These are phyloP conservation scores for Aurelia aurita complex sp. Pacific DNA, from an alignment of 30 jellyfish, hydroid and myxozoan species.

Conservation along the genomic window DNA sequence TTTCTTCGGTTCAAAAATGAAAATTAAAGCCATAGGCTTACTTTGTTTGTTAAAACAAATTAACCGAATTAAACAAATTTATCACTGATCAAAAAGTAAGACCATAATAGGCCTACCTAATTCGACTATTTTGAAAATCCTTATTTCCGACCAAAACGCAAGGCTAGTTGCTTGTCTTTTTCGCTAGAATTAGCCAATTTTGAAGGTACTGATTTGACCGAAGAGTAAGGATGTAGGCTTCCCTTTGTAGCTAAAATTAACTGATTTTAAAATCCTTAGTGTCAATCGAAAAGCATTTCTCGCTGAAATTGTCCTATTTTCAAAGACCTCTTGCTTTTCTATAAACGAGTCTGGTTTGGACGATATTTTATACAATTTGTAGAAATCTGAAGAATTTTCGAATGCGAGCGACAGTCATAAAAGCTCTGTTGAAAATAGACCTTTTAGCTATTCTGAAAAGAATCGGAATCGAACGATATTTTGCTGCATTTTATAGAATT, in stretches of 20 bases:
- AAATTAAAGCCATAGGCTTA: neutral
- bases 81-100: neutral
- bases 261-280: neutral
- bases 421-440: too few species aligned
- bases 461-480: too few species aligned
- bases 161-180: neutral
- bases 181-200: neutral
- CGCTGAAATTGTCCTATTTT: neutral
- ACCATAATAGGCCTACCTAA: neutral
- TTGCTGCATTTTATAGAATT: too few species aligned
- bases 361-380: neutral
- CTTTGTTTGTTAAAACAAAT: too few species aligned
- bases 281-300: neutral
- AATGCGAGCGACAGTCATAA: too few species aligned
- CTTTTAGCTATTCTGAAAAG: too few species aligned
- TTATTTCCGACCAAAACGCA: neutral
- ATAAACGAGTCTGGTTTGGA: neutral
- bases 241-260: neutral
- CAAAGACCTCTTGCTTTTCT: neutral
- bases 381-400: too few species aligned
- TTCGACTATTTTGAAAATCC: neutral
- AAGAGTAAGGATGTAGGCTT: neutral
- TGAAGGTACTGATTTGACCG: neutral
- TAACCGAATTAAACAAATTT: too few species aligned
- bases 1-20: neutral